phyloP scores from a whole-genome alignment of 2,113 vertebrate genomes.

The Sporophila hypoxantha region DNA sequence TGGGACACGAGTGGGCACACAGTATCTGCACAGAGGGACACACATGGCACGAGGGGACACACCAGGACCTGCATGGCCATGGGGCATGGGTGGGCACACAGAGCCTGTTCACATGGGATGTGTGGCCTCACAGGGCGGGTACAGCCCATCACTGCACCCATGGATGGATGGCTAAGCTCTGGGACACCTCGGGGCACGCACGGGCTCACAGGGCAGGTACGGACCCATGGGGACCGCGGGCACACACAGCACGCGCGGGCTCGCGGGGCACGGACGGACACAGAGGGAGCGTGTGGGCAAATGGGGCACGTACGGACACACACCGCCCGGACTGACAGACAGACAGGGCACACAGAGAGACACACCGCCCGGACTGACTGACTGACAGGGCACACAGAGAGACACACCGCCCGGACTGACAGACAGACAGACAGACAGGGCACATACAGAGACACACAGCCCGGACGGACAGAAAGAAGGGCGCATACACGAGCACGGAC shows the following conservation, averaged over 20 bases:
- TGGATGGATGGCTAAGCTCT: not conserved
- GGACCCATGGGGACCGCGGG: rapidly evolving
- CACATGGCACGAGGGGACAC: not conserved
- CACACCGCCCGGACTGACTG: not conserved
- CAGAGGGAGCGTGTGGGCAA: no score
- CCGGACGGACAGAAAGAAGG: not conserved
- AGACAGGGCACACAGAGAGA: no score
- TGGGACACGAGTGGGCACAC: no score
- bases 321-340: no score
- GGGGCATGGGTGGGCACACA: not conserved
- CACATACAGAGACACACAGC: no score
- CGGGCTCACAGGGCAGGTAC: not conserved
- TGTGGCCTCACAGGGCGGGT: rapidly evolving
- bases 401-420: no score
- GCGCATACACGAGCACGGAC: no score
- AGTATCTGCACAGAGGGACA: rapidly evolving
- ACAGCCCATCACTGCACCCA: rapidly evolving
- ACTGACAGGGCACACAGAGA: no score
- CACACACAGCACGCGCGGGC: rapidly evolving
- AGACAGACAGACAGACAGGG: no score
- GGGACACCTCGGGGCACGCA: not conserved
- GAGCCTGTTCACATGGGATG: no score
- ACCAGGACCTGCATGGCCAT: rapidly evolving
- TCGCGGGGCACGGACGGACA: not conserved
- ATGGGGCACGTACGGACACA: not conserved